Evolutionary conservation across 2,888 invertebrate genomes (phyloP).

Genomic region (Rotaria magnacalcarata): DNA sequence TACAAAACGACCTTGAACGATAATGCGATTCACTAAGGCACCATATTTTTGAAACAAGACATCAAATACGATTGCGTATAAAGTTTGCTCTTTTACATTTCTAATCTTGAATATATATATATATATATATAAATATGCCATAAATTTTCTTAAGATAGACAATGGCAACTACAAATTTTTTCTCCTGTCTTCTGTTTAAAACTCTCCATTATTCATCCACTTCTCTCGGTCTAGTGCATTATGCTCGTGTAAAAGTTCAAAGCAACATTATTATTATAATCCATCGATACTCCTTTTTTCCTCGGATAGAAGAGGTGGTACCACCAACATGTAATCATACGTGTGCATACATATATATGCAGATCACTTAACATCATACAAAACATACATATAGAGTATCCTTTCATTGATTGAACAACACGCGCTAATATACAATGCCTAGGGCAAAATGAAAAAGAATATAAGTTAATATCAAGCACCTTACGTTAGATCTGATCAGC

Average conservation of each 20-base stretch:
- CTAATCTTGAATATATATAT: not conserved
- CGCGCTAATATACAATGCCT: not conserved
- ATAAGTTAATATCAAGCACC: not conserved
- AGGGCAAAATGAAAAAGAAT: not conserved
- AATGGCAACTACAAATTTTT: not conserved
- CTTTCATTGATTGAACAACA: not conserved
- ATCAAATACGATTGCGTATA: not conserved
- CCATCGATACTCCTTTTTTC: not conserved
- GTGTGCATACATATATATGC: not conserved
- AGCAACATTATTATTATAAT: not conserved
- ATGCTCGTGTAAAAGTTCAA: not conserved
- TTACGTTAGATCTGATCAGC: not conserved
- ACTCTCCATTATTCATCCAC: not conserved
- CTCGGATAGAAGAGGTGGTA: not conserved
- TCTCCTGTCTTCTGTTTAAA: not conserved
- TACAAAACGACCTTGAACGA: not conserved
- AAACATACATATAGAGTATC: not conserved
- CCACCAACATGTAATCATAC: not conserved
- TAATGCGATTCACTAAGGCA: not conserved
- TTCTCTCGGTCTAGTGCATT: not conserved
- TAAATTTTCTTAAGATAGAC: slow-evolving; percentile 6
- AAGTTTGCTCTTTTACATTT: not conserved
- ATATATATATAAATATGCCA: not conserved
- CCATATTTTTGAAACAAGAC: not conserved
- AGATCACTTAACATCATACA: not conserved